Conservation (phyloP, 1,140 invertebrate genomes). For the Platorchestia sp. region DNA sequence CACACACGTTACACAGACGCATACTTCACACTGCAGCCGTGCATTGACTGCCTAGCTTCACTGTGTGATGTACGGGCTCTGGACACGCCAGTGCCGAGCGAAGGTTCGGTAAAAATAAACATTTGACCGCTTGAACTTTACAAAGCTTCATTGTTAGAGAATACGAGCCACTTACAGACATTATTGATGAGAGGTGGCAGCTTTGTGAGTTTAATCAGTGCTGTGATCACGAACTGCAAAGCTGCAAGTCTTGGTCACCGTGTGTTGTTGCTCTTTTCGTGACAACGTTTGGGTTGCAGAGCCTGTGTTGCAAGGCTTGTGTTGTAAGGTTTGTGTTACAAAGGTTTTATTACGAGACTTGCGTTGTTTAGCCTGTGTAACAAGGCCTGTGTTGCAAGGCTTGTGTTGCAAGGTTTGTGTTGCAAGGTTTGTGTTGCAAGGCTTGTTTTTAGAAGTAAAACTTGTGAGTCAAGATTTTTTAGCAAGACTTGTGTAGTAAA, state of each 20-base stretch:
- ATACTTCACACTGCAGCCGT: too few relatives aligned
- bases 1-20: not conserved
- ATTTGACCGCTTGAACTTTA: not conserved
- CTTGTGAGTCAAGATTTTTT: too few relatives aligned
- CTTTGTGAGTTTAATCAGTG: not conserved
- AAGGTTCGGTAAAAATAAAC: not conserved
- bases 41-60: not conserved
- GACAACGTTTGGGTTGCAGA: too few relatives aligned
- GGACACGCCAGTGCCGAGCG: not conserved
- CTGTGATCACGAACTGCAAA: not conserved
- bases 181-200: not conserved
- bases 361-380: too few relatives aligned
- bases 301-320: too few relatives aligned
- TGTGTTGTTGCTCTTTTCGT: not conserved
- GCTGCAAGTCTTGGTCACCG: not conserved
- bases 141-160: not conserved
- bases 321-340: too few relatives aligned
- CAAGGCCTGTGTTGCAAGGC: too few relatives aligned
- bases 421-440: too few relatives aligned
- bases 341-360: too few relatives aligned
- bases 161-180: not conserved
- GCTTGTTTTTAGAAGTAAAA: too few relatives aligned
- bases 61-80: not conserved
- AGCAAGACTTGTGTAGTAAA: too few relatives aligned
- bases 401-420: too few relatives aligned